Evolutionary conservation across 2,888 invertebrate genomes (phyloP).

Genomic region (Dolomedes plantarius): DNA sequence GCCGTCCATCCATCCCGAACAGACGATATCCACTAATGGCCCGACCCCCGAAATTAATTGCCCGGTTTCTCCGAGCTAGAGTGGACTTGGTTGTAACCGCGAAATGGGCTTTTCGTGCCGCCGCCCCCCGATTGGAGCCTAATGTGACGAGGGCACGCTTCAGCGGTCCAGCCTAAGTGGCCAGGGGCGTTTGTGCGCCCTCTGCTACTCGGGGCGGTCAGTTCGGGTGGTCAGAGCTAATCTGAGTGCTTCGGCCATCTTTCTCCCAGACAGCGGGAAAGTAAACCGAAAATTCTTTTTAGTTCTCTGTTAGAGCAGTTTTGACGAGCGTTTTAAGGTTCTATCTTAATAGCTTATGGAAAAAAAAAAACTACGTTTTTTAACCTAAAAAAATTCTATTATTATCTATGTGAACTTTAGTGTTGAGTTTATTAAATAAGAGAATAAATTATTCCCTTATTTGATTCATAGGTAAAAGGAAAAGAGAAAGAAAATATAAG

Average conservation of each 20-base stretch:
- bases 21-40: conserved; percentile 55
- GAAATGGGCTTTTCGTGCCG: conserved; percentile 70
- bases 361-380: too few relatives aligned
- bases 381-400: too few relatives aligned
- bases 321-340: too few relatives aligned
- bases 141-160: conserved; percentile 42
- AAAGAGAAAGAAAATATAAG: too few relatives aligned
- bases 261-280: too few relatives aligned
- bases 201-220: not conserved
- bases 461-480: too few relatives aligned
- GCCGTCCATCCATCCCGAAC: conserved; percentile 27
- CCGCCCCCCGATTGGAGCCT: conserved; percentile 29
- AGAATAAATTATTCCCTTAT: too few relatives aligned
- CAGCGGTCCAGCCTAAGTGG: conserved; percentile 17
- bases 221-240: not conserved
- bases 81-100: conserved; percentile 54
- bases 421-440: too few relatives aligned
- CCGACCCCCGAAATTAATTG: conserved; percentile 65
- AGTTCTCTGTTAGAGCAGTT: too few relatives aligned
- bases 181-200: not conserved
- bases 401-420: too few relatives aligned
- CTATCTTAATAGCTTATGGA: too few relatives aligned
- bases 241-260: not conserved
- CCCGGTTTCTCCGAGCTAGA: conserved; percentile 56
- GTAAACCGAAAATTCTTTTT: too few relatives aligned